Evolutionary conservation across 1,140 invertebrate genomes (phyloP), one percentile per base, ranked within the genome.

Genomic region (Eriosoma lanigerum): DNA sequence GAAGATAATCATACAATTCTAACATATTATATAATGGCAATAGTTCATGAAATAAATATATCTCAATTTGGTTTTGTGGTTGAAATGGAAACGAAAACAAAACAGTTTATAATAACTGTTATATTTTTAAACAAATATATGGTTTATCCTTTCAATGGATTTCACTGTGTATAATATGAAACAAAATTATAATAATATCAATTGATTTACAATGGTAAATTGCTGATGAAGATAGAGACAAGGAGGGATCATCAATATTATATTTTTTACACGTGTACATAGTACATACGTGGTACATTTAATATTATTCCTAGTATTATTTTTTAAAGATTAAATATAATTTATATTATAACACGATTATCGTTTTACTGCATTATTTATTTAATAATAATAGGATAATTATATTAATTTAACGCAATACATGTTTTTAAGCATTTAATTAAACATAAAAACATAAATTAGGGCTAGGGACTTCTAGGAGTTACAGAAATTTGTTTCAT

Each of bases 141-240:
- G 2, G 19, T 46, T 32, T 54, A 54, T 54, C 0, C 32, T 52
- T n/a, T n/a, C 9, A 29, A 21, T 21, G 17, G 13, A 64, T 64
- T 64, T 64, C 48, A 73, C 24, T n/a, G 0, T 0, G 54, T 50
- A 52, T 48, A 72, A 48, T 50, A 50, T 48, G 15, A 70, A 70
- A 70, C n/a, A 19, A 19, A 72, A 26, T 50, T 2, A 72, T 4
- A 52, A 72, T 50, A 50, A 52, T 19, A 29, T 29, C 3, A 8
- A 72, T 72, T 72, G 24, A 52, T 72, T 72, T 12, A 29, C 24
- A 52, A 19, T 26, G 8, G 8, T 72, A 72, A 72, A 29, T 72
- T 52, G 8, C 68, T 72, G 48, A 52, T 72, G 17, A 38, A 52
- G 9, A 72, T 72, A 3, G 17, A 72, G 17, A 38, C 26, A 72